These are phyloP conservation scores for Pipistrellus pipistrellus DNA, from an alignment of 2,797 vertebrate genomes.

Conservation along the genomic window DNA sequence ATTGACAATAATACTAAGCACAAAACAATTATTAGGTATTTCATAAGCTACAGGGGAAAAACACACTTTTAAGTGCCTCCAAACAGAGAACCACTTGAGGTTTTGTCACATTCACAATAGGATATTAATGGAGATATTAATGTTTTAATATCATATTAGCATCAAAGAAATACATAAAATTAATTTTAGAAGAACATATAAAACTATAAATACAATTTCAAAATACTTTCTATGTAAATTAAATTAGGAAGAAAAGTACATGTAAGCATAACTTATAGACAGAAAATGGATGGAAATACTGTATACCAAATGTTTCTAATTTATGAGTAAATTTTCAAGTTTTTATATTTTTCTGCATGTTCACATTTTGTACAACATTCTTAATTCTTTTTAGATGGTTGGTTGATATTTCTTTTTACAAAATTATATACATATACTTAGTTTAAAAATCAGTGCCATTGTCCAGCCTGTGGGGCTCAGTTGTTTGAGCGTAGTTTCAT, in stretches of 20 bases:
- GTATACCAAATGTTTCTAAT: neutral
- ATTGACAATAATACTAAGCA: neutral
- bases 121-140: neutral
- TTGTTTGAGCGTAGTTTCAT: too few relatives aligned
- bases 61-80: neutral
- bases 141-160: neutral
- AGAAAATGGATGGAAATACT: neutral
- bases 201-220: neutral
- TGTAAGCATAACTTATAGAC: neutral
- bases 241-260: neutral
- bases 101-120: neutral
- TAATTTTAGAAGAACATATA: neutral
- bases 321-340: neutral
- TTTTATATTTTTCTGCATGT: constrained; percentile 6
- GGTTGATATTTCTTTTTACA: neutral
- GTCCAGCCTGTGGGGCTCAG: too few relatives aligned
- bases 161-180: neutral
- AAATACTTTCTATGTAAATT: neutral
- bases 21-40: neutral
- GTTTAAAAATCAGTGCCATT: neutral
- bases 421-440: neutral
- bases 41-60: neutral
- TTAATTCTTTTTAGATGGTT: neutral
- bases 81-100: neutral
- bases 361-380: neutral